Evolutionary conservation across 2,113 vertebrate genomes (phyloP), one percentile per base, ranked within the genome.

Genomic region (Etheostoma spectabile): DNA sequence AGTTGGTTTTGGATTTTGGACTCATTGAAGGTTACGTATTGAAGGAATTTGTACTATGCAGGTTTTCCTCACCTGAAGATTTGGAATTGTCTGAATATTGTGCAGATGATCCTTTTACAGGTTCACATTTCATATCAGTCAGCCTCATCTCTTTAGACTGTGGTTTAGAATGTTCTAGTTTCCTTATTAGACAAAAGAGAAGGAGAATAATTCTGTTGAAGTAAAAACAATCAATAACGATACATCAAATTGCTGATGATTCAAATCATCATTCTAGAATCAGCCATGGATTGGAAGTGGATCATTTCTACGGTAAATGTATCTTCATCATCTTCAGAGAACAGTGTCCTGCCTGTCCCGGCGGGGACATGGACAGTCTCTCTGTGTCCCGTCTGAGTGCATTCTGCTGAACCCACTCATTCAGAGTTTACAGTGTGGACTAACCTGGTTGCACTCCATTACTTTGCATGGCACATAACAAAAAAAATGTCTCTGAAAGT

Each of bases 111-210:
- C 77, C 95, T 94, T 57, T 96, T 90, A 0, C 90, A 94, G 8
- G 94, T 95, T 30, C 95, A 94, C 42, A 94, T 0, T 93, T 92
- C 53, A 94, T 91, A 72, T 96, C 96, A 61, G 95, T 95, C 85
- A 95, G 90, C 52, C 93, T 93, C 74, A 96, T 95, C 0, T 97
- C 95, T 19, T 96, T 96, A 24, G 93, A 94, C 19, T 93, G 91
- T 84, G 96, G 95, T 75, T 96, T 95, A 95, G 93, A 69, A 51
- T 61, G 79, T 49, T 79, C 95, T 74, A 97, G 96, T 85, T 98
- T 99, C 89, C 98, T 99, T 82, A 14, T 19, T 10, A 33, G 30
- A 15, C 22, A 65, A 62, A 79, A 75, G 13, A 84, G 13, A 38
- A 38, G 7, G 1, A 60, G 63, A 53, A 63, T 4, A 3, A 35